Evolutionary conservation across 2,113 vertebrate species (phyloP), one percentile per base, ranked within the genome.

Genomic region (Papio anubis): DNA sequence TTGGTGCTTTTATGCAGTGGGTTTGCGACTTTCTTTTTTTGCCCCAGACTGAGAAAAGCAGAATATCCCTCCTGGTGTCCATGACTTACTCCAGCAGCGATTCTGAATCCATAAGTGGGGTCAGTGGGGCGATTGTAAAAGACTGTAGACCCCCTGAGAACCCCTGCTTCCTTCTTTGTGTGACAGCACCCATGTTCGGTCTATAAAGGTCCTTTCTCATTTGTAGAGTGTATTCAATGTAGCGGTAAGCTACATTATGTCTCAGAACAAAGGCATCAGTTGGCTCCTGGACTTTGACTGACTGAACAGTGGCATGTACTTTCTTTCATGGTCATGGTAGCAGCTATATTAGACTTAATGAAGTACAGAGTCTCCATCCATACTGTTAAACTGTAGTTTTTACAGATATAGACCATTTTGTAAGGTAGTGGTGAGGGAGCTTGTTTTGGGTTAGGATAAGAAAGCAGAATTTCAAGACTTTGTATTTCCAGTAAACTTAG

Each of bases 321-420:
- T 93, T 61, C 27, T 52, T 80, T 75, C 72, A 52, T 78, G n/a
- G 55, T 84, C n/a, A 64, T 10, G 3, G 81, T 32, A 48, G n/a
- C 57, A 84, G 61, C 68, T 84, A 40, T 57, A 35, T 96, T 84
- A 93, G 76, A 27, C 50, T 96, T 61, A 14, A 12, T 82, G 73
- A 55, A 55, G 35, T 52, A 30, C 2, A 32, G 64, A 23, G 3
- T 61, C 50, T 35, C 20, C 0, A 50, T 2, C 45, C 76, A 25
- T n/a, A 64, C 25, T 88, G 35, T 59, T 78, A 45, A 89, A 92
- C 38, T 82, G 23, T 35, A 64, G 61, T 61, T 80, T 92, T 85
- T 92, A 76, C 95, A 93, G 27, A 64, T 91, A 32, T 38, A 85
- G 66, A 50, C 20, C n/a, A 61, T 68, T 93, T 88, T 96, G 59